A percentile compares a stretch with the other conserved stretches of the same genome.
Evolutionary conservation across 92 coral and sea anemone species (phyloP).

Genomic region (Phenganax subtilis): DNA sequence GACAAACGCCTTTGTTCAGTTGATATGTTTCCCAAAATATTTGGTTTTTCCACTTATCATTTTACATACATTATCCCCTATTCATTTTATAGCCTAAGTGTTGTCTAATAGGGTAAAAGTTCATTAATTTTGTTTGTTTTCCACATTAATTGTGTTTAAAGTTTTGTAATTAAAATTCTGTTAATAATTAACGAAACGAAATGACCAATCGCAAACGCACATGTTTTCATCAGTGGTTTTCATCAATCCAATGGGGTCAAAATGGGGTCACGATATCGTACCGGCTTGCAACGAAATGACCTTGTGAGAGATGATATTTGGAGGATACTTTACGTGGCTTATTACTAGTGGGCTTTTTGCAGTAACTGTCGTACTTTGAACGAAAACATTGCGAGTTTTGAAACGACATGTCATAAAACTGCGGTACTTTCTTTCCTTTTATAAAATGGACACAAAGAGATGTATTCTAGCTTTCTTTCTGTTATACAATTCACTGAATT

Average conservation of each 20-base stretch:
- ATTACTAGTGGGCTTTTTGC: neutral
- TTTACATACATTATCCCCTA: neutral
- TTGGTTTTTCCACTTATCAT: neutral
- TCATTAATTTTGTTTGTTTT: neutral
- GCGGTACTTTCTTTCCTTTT: neutral
- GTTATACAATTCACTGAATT: neutral
- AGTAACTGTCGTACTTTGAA: neutral
- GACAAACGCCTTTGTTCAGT: neutral
- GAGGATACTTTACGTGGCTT: slow-evolving; percentile 3
- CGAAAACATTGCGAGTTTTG: neutral
- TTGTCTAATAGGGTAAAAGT: neutral
- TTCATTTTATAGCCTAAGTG: neutral
- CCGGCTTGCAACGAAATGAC: neutral
- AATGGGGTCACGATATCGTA: neutral
- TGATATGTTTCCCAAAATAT: neutral
- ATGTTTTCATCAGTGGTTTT: no score
- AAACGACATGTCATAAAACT: slow-evolving; percentile 3
- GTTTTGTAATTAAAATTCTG: slow-evolving; percentile 6
- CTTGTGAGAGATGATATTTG: neutral
- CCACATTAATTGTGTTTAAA: neutral
- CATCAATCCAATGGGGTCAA: neutral
- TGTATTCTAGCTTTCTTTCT: neutral
- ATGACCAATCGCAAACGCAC: slow-evolving; percentile 9
- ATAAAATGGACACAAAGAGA: neutral
- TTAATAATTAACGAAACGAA: slow-evolving; percentile 1